These are phyloP conservation scores for Corydoras sp. DNA, from an alignment of 2,113 vertebrate genomes.

Conservation along the genomic window DNA sequence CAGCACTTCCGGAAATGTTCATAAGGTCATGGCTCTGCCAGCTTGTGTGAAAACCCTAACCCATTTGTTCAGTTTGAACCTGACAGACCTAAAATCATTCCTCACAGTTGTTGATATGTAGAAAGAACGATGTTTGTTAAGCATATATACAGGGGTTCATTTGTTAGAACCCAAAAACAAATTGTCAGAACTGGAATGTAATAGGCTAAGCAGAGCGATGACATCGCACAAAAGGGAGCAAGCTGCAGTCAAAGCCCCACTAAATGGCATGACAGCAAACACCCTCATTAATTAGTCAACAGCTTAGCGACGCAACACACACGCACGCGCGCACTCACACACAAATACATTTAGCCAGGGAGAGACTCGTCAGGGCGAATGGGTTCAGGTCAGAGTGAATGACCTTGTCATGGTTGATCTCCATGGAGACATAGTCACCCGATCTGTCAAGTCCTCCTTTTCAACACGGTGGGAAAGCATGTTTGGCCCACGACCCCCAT, in stretches of 20 bases:
- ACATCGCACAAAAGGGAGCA: slow-evolving; percentile 32
- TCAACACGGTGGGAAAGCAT: slow-evolving; percentile 47
- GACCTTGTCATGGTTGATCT: slow-evolving; percentile 42
- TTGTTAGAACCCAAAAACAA: slow-evolving; percentile 3
- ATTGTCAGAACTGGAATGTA: slow-evolving; percentile 1
- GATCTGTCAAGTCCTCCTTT: slow-evolving; percentile 44
- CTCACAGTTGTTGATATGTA: not conserved
- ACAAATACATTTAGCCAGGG: slow-evolving; percentile 15
- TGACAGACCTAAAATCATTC: not conserved
- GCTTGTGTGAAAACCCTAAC: no score
- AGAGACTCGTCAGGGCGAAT: slow-evolving; percentile 17
- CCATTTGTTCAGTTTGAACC: not conserved
- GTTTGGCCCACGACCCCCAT: slow-evolving; percentile 41
- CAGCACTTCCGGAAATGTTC: no score
- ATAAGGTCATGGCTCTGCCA: no score
- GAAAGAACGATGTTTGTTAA: not conserved
- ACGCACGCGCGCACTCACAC: slow-evolving; percentile 10
- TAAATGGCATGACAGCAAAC: slow-evolving; percentile 46
- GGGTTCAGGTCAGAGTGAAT: slow-evolving; percentile 42
- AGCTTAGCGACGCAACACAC: slow-evolving; percentile 32
- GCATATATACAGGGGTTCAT: slow-evolving; percentile 16
- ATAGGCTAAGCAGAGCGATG: slow-evolving; percentile 2
- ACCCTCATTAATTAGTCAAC: slow-evolving; percentile 45
- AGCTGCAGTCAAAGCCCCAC: slow-evolving; percentile 33
- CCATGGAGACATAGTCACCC: slow-evolving; percentile 37